Evolutionary conservation across 2,113 vertebrate species (phyloP), one percentile per base, ranked within the genome.

Genomic region (Thalassoma bifasciatum): DNA sequence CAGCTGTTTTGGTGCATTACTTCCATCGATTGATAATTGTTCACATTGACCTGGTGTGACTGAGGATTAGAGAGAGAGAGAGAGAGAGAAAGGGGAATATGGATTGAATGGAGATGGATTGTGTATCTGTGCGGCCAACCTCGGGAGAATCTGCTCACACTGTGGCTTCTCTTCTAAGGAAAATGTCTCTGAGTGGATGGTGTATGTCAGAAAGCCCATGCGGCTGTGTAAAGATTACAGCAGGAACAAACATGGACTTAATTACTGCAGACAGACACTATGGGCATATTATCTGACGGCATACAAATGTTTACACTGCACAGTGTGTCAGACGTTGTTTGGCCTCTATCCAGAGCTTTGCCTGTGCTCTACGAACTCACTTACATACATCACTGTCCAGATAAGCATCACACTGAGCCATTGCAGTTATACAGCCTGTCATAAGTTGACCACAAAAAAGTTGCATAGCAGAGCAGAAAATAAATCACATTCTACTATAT

Each of bases 41-140:
- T 90, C 57, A 1, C 66, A 88, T 52, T 65, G 88, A 89, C 75
- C 77, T 13, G 63, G 44, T 46, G 44, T 76, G 79, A 89, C 72
- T 80, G 24, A 63, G 69, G 82, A 85, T 86, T 60, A 84, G 44
- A 62, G 63, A 50, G 83, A 77, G 30, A 30, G n/a, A n/a, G n/a
- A n/a, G n/a, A n/a, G n/a, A 84, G 44, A 62, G 63, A 50, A 82
- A 77, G 30, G 6, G 81, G 68, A 62, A 56, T 69, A 61, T 36
- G 21, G 79, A 83, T 17, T 71, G 84, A 90, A 66, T 64, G 74
- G 19, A 64, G 71, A 90, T 93, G 90, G 82, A 90, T 92, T 64
- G 12, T 51, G 37, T 68, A 69, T 62, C 57, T 17, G 36, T 24
- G 61, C 69, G 77, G 36, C 56, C 21, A 19, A 78, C 37, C 54